Percentiles rank a stretch among this genome's conserved stretches.
Conservation (phyloP, 2,113 vertebrate genomes). For the zebrafish (Danio rerio) region DNA sequence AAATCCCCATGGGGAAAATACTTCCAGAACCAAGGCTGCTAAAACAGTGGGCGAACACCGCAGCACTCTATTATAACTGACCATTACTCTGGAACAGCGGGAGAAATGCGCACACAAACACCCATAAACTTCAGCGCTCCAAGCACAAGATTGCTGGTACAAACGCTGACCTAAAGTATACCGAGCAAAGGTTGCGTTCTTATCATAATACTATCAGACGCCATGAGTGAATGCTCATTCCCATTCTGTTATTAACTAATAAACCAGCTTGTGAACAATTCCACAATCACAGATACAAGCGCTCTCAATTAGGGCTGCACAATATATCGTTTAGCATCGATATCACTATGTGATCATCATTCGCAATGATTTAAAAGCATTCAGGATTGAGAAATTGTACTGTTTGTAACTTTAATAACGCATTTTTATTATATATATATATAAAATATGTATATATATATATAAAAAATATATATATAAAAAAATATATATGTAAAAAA, state of each 20-base stretch:
- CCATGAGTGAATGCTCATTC: slow-evolving; percentile 59
- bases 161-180: slow-evolving; percentile 46
- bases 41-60: background rate
- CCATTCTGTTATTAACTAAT: slow-evolving; percentile 61
- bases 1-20: background rate
- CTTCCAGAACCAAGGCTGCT: background rate
- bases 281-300: background rate
- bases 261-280: slow-evolving; percentile 13
- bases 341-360: too few species aligned
- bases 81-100: background rate
- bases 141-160: slow-evolving; percentile 13
- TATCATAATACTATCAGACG: slow-evolving; percentile 45
- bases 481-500: too few species aligned
- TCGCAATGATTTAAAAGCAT: too few species aligned
- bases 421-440: too few species aligned
- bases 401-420: too few species aligned
- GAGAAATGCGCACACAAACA: background rate
- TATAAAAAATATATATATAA: too few species aligned
- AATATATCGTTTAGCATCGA: too few species aligned
- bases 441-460: too few species aligned
- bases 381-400: too few species aligned
- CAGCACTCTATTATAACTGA: background rate
- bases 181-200: slow-evolving; percentile 69
- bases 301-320: too few species aligned
- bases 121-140: background rate